Evolutionary conservation across 2,113 vertebrate genomes (phyloP).

Genomic region (Petrocephalus zakoni): DNA sequence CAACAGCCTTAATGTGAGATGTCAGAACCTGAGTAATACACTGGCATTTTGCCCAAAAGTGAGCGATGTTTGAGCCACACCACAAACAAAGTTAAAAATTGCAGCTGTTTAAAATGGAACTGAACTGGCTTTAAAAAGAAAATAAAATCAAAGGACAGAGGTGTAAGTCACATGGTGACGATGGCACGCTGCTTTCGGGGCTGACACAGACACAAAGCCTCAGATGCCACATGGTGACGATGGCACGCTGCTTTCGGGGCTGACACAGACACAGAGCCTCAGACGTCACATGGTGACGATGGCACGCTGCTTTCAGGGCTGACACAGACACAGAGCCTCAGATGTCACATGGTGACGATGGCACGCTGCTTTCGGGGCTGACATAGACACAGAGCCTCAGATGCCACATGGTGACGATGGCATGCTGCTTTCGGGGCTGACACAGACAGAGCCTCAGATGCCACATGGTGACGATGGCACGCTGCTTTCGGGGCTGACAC

Average conservation of each 20-base stretch:
- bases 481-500: not conserved
- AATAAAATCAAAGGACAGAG: not conserved
- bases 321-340: not conserved
- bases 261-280: not conserved
- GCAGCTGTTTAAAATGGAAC: not conserved
- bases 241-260: not conserved
- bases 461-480: too few species aligned
- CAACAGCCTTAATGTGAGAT: not conserved
- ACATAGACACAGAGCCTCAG: not conserved
- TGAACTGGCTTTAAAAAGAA: not conserved
- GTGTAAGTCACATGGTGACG: not conserved
- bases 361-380: not conserved
- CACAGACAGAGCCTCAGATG: not conserved
- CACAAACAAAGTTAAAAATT: not conserved
- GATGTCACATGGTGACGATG: too few species aligned
- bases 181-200: not conserved
- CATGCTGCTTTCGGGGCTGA: not conserved
- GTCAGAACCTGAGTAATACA: not conserved
- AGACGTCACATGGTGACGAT: too few species aligned
- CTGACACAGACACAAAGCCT: not conserved
- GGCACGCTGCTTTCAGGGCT: not conserved
- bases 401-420: too few species aligned
- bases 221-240: too few species aligned
- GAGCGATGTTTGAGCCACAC: not conserved
- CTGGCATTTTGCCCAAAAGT: not conserved